Evolutionary conservation across 2,888 invertebrate genomes (phyloP).

Genomic region (Poecilobothrus nobilitatus): DNA sequence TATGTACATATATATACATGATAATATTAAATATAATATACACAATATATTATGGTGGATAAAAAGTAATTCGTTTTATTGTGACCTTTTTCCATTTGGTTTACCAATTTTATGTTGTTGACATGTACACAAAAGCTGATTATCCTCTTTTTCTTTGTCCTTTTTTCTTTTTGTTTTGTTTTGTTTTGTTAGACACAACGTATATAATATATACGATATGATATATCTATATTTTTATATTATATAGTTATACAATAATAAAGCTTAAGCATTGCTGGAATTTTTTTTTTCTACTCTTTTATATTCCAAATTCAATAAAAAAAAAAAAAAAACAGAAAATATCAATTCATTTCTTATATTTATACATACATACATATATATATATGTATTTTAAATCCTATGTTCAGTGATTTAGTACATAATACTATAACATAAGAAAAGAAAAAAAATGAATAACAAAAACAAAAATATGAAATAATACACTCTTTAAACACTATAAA

Average conservation of each 20-base stretch:
- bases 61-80: conserved; percentile 3
- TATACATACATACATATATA: too few species aligned
- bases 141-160: background rate
- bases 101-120: conserved; percentile 4
- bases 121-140: conserved; percentile 6
- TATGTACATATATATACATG: too few species aligned
- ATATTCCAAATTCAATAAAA: too few species aligned
- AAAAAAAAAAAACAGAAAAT: too few species aligned
- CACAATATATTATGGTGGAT: background rate
- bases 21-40: too few species aligned
- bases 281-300: too few species aligned
- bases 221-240: background rate
- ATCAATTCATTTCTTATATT: too few species aligned
- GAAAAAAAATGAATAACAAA: too few species aligned
- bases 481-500: background rate
- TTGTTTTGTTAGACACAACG: background rate
- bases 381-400: too few species aligned
- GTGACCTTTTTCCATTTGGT: conserved; percentile 4
- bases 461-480: background rate
- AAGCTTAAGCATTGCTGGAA: too few species aligned
- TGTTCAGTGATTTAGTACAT: too few species aligned
- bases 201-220: background rate
- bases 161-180: background rate
- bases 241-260: background rate
- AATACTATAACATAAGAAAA: too few species aligned